Evolutionary conservation across 1,140 invertebrate species (phyloP), one percentile per base, ranked within the genome.

Genomic region (Magallana ariakensis): DNA sequence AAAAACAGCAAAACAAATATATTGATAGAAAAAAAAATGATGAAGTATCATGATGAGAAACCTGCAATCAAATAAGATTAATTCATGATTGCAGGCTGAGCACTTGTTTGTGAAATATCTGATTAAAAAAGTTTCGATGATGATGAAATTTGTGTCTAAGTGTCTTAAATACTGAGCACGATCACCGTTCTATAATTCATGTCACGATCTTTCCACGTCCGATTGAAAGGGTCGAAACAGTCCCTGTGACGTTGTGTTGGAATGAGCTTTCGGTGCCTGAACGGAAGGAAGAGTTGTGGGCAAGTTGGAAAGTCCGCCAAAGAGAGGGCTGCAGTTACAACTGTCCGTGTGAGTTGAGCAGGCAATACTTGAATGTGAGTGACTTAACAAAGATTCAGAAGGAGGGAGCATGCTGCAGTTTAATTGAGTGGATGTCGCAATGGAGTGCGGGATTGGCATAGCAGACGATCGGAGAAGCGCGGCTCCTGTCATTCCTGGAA

Each of bases 151-250:
- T 75, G 22, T 75, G 22, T 75, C 66, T 15, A 75, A 75, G 58
- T 75, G 22, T 26, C 22, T 75, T 75, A 15, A 75, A 75, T 75
- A 75, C 66, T 75, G 66, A 13, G 66, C 66, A 75, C 66, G 22
- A 11, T 10, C 19, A 33, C 0, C 66, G 22, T 60, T 11, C 7
- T 75, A 26, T 75, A 10, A 75, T 75, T 75, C 26, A 19, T 82
- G 80, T 82, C 80, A 91, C 26, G 87, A 89, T 66, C 89, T 80
- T 75, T 92, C 90, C 0, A 89, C 82, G 9, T 92, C 91, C 5
- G 89, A 83, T 55, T 91, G 90, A 82, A 92, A 92, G 10, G 91
- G 91, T 66, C 91, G 84, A 70, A 93, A 93, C 0, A 92, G 87
- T 55, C 90, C 90, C 19, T 90, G 91, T 56, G 91, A 89, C 16